A percentile compares a stretch with the other conserved stretches of the same genome.
These are phyloP conservation scores for Pentalonia nigronervosa DNA, from an alignment of 1,140 invertebrate genomes.

Conservation along the genomic window DNA sequence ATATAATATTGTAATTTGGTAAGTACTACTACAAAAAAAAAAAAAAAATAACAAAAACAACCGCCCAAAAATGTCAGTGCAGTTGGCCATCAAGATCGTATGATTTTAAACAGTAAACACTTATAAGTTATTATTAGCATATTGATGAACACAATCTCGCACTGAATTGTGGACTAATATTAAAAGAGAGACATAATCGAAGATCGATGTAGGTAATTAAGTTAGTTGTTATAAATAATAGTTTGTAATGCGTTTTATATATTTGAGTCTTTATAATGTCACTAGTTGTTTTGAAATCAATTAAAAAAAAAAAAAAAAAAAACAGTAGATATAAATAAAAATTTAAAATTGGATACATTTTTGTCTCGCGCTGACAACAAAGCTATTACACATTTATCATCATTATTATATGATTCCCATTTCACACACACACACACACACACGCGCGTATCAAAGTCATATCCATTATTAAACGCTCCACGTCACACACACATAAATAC, in stretches of 20 bases:
- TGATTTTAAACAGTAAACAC: neutral
- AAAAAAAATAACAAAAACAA: neutral
- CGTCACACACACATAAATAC: neutral
- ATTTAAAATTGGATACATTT: neutral
- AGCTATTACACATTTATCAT: neutral
- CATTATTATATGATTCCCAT: constrained; percentile 5
- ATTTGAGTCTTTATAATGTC: neutral
- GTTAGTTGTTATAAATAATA: too few species aligned
- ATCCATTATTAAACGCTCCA: neutral
- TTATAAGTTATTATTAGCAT: neutral
- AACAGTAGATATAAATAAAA: neutral
- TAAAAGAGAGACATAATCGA: neutral
- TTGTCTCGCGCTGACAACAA: neutral
- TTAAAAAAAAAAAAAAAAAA: neutral
- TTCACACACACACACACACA: neutral
- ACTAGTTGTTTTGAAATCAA: neutral
- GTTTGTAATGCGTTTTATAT: neutral
- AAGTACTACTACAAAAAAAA: neutral
- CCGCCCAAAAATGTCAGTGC: neutral
- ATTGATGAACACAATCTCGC: neutral
- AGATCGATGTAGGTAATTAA: neutral
- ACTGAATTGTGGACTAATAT: neutral
- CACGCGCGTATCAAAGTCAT: neutral
- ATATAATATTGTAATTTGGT: neutral
- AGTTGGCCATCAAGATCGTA: neutral